These are phyloP conservation scores for Diprion similis DNA, from an alignment of 1,140 invertebrate species.

Conservation along the genomic window DNA sequence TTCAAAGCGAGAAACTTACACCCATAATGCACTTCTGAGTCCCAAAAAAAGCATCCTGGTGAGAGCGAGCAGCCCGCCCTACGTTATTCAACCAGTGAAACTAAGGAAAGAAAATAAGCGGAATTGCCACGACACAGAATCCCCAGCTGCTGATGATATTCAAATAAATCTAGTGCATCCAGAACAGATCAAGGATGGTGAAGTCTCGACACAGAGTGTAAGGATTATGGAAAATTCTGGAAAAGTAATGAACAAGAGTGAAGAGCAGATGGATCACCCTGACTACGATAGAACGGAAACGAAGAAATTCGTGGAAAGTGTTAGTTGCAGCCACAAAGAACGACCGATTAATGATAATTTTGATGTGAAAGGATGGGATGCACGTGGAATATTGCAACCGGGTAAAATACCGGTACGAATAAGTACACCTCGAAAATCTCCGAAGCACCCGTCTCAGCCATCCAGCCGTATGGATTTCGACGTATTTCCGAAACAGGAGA, in stretches of 20 bases:
- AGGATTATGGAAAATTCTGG: background rate
- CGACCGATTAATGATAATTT: background rate
- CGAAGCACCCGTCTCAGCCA: background rate
- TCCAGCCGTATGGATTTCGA: slow-evolving; percentile 29
- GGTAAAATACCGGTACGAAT: background rate
- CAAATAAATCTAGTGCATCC: slow-evolving; percentile 11
- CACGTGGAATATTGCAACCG: background rate
- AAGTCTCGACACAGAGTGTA: background rate
- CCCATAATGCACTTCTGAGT: slow-evolving; percentile 50
- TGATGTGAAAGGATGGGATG: background rate
- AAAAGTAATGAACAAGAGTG: background rate
- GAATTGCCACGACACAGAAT: background rate
- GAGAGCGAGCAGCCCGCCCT: slow-evolving; percentile 25
- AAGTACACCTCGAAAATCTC: background rate
- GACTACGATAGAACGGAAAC: background rate
- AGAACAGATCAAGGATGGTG: slow-evolving; percentile 3
- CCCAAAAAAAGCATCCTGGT: slow-evolving; percentile 55
- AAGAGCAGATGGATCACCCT: background rate
- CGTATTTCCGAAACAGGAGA: slow-evolving; percentile 38
- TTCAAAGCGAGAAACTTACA: slow-evolving; percentile 50
- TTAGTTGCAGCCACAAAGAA: background rate
- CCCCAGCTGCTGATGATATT: background rate
- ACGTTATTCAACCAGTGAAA: slow-evolving; percentile 9
- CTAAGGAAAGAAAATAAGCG: background rate
- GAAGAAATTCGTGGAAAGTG: background rate